phyloP scores from a whole-genome alignment of 2,113 vertebrate species.

The Hemicordylus capensis region DNA sequence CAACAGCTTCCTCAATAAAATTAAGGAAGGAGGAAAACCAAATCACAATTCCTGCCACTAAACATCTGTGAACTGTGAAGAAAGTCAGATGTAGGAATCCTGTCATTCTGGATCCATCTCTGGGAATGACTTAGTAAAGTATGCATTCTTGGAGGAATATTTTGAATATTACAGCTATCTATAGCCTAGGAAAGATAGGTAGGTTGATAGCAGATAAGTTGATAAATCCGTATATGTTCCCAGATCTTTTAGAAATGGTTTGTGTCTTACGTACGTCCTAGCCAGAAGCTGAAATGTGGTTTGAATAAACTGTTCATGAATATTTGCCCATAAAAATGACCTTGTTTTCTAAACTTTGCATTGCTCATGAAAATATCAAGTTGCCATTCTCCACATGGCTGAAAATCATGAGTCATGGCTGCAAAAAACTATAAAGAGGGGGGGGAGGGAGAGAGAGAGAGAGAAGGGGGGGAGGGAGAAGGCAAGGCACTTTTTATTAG shows the following conservation, averaged over 20 bases:
- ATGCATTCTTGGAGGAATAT: neutral
- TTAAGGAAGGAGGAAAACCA: neutral
- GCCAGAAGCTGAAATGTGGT: slow-evolving; percentile 53
- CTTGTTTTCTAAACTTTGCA: slow-evolving; percentile 46
- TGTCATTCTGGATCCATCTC: slow-evolving; percentile 7
- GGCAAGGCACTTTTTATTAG: too few relatives aligned
- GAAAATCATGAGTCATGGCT: slow-evolving; percentile 11
- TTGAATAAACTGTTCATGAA: slow-evolving; percentile 57
- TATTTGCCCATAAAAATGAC: slow-evolving; percentile 55
- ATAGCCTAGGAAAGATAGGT: neutral
- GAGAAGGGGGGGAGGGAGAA: too few relatives aligned
- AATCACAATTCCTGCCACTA: neutral
- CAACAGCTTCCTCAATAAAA: slow-evolving; percentile 21
- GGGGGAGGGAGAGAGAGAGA: too few relatives aligned
- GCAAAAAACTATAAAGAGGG: too few relatives aligned
- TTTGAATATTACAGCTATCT: slow-evolving; percentile 15
- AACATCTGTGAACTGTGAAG: neutral
- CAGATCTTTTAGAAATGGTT: slow-evolving; percentile 18
- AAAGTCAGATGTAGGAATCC: slow-evolving; percentile 26
- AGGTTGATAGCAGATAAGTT: neutral
- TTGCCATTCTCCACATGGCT: slow-evolving; percentile 3
- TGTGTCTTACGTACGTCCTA: slow-evolving; percentile 43
- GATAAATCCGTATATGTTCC: neutral
- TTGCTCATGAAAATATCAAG: slow-evolving; percentile 38
- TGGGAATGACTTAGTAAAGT: slow-evolving; percentile 40